Conservation (phyloP, 2,797 vertebrate species). For the Neopelma chrysocephalum region DNA sequence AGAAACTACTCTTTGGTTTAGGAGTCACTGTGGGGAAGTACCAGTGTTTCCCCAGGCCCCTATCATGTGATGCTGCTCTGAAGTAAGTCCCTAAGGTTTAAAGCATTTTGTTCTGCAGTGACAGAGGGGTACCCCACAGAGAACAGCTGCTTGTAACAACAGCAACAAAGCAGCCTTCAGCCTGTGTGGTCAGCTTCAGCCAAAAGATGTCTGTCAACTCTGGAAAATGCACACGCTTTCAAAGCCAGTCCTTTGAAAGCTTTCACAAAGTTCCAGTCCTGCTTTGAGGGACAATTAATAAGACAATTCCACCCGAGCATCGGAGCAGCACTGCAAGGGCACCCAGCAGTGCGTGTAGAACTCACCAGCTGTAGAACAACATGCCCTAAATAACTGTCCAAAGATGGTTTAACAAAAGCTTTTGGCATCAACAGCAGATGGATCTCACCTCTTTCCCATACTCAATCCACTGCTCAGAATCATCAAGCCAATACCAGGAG, state of each 20-base stretch:
- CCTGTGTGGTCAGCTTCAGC: not conserved
- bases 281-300: not conserved
- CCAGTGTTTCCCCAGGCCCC: not conserved
- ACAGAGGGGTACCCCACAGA: not conserved
- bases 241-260: not conserved
- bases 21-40: not conserved
- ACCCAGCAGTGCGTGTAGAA: rapidly evolving
- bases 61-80: rapidly evolving
- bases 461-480: constrained; percentile 49
- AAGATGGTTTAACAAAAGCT: not conserved
- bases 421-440: not conserved
- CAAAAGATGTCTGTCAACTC: not conserved
- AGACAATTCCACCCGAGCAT: not conserved
- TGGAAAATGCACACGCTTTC: not conserved
- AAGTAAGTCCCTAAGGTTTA: not conserved
- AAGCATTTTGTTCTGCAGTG: not conserved
- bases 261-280: not conserved
- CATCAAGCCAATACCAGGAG: constrained; percentile 49
- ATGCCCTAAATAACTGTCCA: not conserved
- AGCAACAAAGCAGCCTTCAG: not conserved
- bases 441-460: constrained; percentile 63
- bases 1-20: not conserved
- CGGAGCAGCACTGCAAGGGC: not conserved
- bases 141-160: not conserved
- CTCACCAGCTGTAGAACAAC: not conserved